A percentile compares a stretch with the other conserved stretches of the same genome.
phyloP scores from a whole-genome alignment of 2,797 vertebrate species.

The Trematomus bernacchii region DNA sequence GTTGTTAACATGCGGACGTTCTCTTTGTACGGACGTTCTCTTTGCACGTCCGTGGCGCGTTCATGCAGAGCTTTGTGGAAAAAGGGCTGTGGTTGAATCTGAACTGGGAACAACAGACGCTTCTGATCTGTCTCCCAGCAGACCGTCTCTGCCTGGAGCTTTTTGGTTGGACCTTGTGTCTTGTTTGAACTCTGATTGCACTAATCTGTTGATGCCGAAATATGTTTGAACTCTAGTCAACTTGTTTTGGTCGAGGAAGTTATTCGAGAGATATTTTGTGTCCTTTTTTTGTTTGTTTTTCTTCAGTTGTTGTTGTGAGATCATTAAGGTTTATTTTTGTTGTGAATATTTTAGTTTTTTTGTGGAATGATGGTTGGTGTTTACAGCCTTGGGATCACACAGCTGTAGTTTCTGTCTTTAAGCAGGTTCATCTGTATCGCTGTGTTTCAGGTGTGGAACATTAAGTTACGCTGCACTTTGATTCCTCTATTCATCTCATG shows the following conservation, averaged over 20 bases:
- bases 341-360: conserved; percentile 9
- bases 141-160: conserved; percentile 4
- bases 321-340: conserved; percentile 23
- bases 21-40: too few species aligned
- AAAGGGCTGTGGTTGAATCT: too few species aligned
- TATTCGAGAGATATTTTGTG: neutral
- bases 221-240: neutral
- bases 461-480: conserved; percentile 15
- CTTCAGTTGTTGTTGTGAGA: neutral
- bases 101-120: neutral
- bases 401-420: neutral
- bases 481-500: neutral
- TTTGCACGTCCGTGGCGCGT: too few species aligned
- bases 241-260: neutral
- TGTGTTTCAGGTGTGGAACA: neutral
- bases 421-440: neutral
- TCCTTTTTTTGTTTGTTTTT: conserved; percentile 5
- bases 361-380: conserved; percentile 12
- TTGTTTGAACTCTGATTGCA: conserved; percentile 17
- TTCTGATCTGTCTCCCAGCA: conserved; percentile 2
- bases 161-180: conserved; percentile 24
- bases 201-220: conserved; percentile 37
- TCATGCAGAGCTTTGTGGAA: too few species aligned
- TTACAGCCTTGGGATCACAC: neutral
- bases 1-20: too few species aligned